Base-by-base conservation (phyloP, 2,888 invertebrate genomes). In the Drosophila acutilabella region DNA sequence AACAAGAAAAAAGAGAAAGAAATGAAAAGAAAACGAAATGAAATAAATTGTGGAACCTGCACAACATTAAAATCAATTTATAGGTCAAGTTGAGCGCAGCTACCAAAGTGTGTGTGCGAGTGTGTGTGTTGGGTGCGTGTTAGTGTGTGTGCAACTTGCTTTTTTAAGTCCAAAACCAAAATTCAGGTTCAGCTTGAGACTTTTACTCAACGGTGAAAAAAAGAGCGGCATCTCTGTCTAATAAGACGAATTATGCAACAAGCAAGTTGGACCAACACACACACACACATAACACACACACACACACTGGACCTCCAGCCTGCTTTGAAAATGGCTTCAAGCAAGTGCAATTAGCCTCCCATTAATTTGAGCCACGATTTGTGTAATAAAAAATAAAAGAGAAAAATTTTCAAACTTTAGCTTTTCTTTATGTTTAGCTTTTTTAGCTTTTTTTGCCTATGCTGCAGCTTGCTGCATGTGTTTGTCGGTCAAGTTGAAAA, bases 31-130 rank as follows among this genome's bases (percentile, higher is more conserved):
- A 44, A 59, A 30, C 23, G n/a, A 56, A 64, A 64, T 52, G 40
- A 52, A 47, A 61, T 53, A 41, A 68, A 64, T 71, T 81, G 78
- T 77, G 76, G 88, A 88, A 71, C 84, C 90, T 87, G 85, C 79
- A 88, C 90, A 86, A 90, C 88, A 76, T 83, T 47, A 79, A 87
- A 87, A 79, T 79, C 84, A 73, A 77, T 90, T 90, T 90, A 89
- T 89, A 85, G 89, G 89, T 89, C 89, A 89, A 89, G 89, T 90
- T 89, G 90, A 89, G 81, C 81, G 74, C 81, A 74, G 65, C 60
- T 36, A 36, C 33, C 26, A 33, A 26, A 20, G 33, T 51, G 38
- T 44, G 26, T 26, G 48, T 30, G 18, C 44, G 58, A 44, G 18
- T 50, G 23, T 41, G 36, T 41, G 30, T 58, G 38, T 20, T 20